phyloP scores from a whole-genome alignment of 2,797 vertebrate genomes.

The Syngnathus acus region DNA sequence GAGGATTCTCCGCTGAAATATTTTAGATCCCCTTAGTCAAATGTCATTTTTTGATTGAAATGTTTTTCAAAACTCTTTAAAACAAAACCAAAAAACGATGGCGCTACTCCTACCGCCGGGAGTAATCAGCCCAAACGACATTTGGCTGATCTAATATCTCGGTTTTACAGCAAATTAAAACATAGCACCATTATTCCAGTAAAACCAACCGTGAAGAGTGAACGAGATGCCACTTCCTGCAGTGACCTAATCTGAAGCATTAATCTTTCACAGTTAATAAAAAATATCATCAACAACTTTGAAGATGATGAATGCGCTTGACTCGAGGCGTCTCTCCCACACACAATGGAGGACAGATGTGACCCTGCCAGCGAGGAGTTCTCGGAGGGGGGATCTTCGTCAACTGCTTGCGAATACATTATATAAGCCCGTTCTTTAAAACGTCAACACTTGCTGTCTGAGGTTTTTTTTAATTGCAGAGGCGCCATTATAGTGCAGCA shows the following conservation, averaged over 20 bases:
- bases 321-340: constrained; percentile 27
- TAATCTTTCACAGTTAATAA: constrained; percentile 47
- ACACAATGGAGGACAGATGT: constrained; percentile 31
- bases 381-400: constrained; percentile 18
- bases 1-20: background rate
- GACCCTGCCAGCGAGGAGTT: constrained; percentile 1
- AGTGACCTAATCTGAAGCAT: constrained; percentile 33
- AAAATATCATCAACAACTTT: constrained; percentile 30
- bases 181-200: constrained; percentile 1
- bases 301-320: constrained; percentile 18
- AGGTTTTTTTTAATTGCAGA: background rate
- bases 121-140: background rate
- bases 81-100: background rate
- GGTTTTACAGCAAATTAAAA: background rate
- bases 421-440: background rate
- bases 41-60: too few species aligned
- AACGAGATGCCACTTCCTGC: constrained; percentile 8
- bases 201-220: background rate
- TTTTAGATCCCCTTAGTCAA: background rate
- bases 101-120: background rate
- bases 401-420: constrained; percentile 22
- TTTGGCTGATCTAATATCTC: background rate
- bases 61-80: too few species aligned
- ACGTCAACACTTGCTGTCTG: background rate
- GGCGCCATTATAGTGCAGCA: background rate